phyloP scores from a whole-genome alignment of 2,113 vertebrate genomes.

The Mirza zaza region DNA sequence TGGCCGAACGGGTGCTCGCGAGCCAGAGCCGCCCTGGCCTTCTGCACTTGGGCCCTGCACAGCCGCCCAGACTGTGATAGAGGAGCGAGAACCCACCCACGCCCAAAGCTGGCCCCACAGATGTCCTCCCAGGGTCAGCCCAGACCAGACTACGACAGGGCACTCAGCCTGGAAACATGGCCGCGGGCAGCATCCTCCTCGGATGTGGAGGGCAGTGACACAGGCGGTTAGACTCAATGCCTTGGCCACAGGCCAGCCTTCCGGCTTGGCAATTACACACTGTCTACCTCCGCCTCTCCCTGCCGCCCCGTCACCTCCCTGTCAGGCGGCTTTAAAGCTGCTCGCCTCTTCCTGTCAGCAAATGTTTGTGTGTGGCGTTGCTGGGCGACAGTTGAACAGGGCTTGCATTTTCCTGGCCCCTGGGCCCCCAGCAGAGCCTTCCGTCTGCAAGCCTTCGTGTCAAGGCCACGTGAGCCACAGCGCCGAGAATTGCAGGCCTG shows the following conservation, averaged over 20 bases:
- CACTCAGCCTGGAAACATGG: constrained; percentile 52
- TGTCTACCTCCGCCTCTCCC: constrained; percentile 69
- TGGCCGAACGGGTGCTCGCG: background rate
- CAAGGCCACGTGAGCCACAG: background rate
- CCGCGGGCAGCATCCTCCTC: constrained; percentile 46
- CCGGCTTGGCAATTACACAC: constrained; percentile 71
- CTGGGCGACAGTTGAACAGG: constrained; percentile 64
- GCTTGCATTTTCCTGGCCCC: constrained; percentile 60
- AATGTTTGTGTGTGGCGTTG: constrained; percentile 77
- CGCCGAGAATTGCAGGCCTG: background rate
- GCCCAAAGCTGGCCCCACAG: background rate
- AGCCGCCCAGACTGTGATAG: background rate
- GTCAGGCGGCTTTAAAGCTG: constrained; percentile 70
- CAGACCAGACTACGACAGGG: background rate
- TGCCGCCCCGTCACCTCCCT: constrained; percentile 67
- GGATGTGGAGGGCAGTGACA: constrained; percentile 67
- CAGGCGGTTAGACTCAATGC: constrained; percentile 62
- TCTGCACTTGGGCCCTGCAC: background rate
- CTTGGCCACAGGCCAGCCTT: constrained; percentile 73
- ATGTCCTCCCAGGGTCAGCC: background rate
- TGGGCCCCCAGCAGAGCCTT: background rate
- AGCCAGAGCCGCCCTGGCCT: background rate
- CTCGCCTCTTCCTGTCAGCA: constrained; percentile 75
- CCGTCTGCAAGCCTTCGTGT: background rate
- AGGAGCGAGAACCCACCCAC: background rate